Evolutionary conservation across 2,888 invertebrate species (phyloP).

Genomic region (Eulithis testata): DNA sequence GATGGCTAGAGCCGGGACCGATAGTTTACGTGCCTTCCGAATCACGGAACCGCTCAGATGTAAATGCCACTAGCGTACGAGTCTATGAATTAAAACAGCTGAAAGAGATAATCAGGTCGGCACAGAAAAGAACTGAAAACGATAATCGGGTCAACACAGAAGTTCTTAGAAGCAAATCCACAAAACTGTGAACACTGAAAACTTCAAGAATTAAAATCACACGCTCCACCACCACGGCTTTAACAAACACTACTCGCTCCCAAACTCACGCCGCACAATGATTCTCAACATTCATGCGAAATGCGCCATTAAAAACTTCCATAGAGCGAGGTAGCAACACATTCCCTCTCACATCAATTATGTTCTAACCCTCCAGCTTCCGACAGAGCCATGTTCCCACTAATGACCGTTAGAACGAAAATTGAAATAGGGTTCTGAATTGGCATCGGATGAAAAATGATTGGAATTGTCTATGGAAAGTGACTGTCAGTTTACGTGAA

Average conservation of each 20-base stretch:
- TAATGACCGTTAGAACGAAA: slow-evolving; percentile 40
- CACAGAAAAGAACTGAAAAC: neutral
- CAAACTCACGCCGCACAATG: slow-evolving; percentile 25
- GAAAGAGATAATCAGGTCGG: too few species aligned
- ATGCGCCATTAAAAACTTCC: slow-evolving; percentile 28
- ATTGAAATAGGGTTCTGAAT: slow-evolving; percentile 39
- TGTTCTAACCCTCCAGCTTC: slow-evolving; percentile 38
- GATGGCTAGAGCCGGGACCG: too few species aligned
- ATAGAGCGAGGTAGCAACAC: slow-evolving; percentile 27
- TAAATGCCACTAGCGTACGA: too few species aligned
- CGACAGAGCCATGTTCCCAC: slow-evolving; percentile 31
- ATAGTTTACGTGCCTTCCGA: too few species aligned
- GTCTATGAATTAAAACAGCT: too few species aligned
- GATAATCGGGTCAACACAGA: neutral
- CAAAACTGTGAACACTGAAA: slow-evolving; percentile 5
- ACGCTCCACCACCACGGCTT: slow-evolving; percentile 4
- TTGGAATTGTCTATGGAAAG: slow-evolving; percentile 34
- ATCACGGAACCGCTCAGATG: too few species aligned
- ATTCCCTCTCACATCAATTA: slow-evolving; percentile 37
- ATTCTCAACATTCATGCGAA: slow-evolving; percentile 26
- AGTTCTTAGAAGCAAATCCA: neutral
- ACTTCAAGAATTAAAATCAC: slow-evolving; percentile 12
- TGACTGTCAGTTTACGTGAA: slow-evolving; percentile 24
- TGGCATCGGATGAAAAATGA: slow-evolving; percentile 36
- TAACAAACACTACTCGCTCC: slow-evolving; percentile 11